Evolutionary conservation across 2,888 invertebrate genomes (phyloP).

Genomic region (Agrypnus murinus): DNA sequence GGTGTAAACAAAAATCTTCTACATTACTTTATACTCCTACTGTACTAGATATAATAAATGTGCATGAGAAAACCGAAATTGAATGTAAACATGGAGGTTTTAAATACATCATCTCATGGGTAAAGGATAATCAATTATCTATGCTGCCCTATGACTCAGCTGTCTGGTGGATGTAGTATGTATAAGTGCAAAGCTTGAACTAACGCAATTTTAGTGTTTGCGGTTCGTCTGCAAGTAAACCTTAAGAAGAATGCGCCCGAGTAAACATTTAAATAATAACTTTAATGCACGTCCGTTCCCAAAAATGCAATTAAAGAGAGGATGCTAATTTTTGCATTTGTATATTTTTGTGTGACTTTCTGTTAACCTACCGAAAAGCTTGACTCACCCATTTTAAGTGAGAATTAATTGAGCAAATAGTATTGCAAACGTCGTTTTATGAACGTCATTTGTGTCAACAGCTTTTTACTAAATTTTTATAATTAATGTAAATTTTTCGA

Average conservation of each 20-base stretch:
- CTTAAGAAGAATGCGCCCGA: slow-evolving; percentile 24
- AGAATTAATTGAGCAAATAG: slow-evolving; percentile 9
- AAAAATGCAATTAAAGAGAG: slow-evolving; percentile 19
- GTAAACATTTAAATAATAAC: slow-evolving; percentile 34
- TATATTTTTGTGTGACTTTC: background rate
- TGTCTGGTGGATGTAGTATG: too few relatives aligned
- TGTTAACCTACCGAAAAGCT: background rate
- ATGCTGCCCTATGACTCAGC: slow-evolving; percentile 31
- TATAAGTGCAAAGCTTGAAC: slow-evolving; percentile 39
- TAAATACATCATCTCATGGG: slow-evolving; percentile 41
- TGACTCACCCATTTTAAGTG: too few relatives aligned
- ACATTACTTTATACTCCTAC: too few relatives aligned
- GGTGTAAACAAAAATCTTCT: too few relatives aligned
- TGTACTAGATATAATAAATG: too few relatives aligned
- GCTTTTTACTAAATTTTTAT: too few relatives aligned
- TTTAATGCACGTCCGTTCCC: slow-evolving; percentile 25
- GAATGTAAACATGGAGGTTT: slow-evolving; percentile 38
- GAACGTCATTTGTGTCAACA: background rate
- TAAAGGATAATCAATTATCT: slow-evolving; percentile 26
- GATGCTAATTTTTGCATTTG: slow-evolving; percentile 6
- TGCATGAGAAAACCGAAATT: slow-evolving; percentile 24
- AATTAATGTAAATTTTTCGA: too few relatives aligned
- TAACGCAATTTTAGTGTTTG: slow-evolving; percentile 43
- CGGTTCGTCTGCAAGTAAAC: slow-evolving; percentile 34
- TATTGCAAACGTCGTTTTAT: background rate